These are phyloP conservation scores for Choloepus hoffmanni DNA, from an alignment of 2,113 vertebrate species.

Conservation along the genomic window DNA sequence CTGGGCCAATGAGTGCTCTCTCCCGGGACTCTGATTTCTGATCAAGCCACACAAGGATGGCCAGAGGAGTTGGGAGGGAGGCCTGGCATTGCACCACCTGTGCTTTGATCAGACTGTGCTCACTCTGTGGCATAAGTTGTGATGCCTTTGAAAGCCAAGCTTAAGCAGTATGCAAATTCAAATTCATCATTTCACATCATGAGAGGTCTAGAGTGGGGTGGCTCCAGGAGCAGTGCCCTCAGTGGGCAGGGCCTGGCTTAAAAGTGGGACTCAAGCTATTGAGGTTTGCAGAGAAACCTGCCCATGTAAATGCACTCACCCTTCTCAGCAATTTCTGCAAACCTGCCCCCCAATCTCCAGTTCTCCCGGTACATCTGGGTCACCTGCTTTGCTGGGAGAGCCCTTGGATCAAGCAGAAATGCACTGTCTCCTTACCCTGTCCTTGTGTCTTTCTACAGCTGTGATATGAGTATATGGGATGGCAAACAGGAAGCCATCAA, in stretches of 20 bases:
- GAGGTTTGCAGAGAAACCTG: slow-evolving; percentile 27
- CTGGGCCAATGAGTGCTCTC: neutral
- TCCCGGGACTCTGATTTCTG: neutral
- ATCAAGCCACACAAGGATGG: neutral
- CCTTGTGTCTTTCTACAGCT: neutral
- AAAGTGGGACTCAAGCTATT: neutral
- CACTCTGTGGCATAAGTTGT: neutral
- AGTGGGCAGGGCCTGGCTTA: neutral
- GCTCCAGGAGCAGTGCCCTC: neutral
- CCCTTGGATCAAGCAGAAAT: neutral
- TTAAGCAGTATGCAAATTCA: neutral
- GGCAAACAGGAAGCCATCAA: neutral
- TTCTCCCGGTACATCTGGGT: neutral
- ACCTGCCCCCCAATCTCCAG: neutral
- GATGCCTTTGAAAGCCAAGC: neutral
- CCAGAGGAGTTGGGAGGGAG: neutral
- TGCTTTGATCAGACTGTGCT: neutral
- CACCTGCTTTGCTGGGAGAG: neutral
- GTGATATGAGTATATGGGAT: neutral
- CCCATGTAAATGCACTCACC: neutral
- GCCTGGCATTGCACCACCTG: neutral
- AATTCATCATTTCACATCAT: neutral
- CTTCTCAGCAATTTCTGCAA: neutral
- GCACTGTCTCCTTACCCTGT: neutral
- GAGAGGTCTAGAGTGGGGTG: neutral